Percentiles rank a stretch among this genome's conserved stretches.
Evolutionary conservation across 2,113 vertebrate genomes (phyloP).

Genomic region (Tupaia tana): DNA sequence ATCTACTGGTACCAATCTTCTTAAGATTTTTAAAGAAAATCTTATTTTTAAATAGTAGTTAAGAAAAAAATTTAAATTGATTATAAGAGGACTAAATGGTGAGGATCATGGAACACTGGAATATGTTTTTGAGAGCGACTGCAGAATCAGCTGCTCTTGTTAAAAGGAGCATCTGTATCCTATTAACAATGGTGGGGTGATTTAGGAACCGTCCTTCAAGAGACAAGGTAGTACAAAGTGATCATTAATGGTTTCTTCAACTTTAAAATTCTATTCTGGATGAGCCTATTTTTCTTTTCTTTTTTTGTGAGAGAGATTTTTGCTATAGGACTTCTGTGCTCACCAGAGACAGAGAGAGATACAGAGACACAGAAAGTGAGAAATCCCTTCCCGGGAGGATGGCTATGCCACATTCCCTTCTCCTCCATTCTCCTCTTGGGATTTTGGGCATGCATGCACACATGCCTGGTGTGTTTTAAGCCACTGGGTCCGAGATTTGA

Average conservation of each 20-base stretch:
- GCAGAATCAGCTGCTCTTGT: not conserved
- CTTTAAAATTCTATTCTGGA: conserved; percentile 15
- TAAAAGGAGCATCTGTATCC: not conserved
- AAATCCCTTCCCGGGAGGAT: too few relatives aligned
- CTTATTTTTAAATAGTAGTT: conserved; percentile 40
- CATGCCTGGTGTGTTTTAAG: too few relatives aligned
- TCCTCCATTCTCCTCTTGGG: too few relatives aligned
- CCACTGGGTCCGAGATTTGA: too few relatives aligned
- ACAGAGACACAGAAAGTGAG: too few relatives aligned
- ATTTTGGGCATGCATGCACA: too few relatives aligned
- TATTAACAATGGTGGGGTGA: not conserved
- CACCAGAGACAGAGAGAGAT: too few relatives aligned
- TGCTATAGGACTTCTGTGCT: too few relatives aligned
- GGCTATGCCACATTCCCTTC: too few relatives aligned
- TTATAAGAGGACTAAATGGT: not conserved
- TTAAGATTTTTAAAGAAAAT: conserved; percentile 49
- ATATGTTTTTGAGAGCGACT: not conserved
- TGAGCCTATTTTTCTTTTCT: not conserved
- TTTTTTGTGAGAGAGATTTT: too few relatives aligned
- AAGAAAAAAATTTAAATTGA: not conserved
- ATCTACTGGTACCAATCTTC: too few relatives aligned
- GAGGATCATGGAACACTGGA: not conserved
- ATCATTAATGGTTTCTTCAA: not conserved
- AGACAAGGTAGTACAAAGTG: not conserved
- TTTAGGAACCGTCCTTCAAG: not conserved